Conservation (phyloP, 2,888 invertebrate genomes). For the Drosophila mimica region DNA sequence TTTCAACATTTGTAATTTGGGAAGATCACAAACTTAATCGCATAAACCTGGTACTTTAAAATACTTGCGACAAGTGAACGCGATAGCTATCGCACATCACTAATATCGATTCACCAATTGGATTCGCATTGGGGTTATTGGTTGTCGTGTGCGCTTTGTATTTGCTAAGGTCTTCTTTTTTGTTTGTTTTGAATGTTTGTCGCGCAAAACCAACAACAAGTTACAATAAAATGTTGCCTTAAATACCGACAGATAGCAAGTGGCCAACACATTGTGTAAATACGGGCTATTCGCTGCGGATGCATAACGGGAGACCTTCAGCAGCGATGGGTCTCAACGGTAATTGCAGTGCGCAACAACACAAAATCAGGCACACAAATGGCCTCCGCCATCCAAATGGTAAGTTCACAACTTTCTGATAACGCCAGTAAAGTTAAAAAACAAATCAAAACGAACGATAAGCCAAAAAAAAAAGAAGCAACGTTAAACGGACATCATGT, state of each 20-base stretch:
- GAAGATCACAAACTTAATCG: not conserved
- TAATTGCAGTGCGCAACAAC: constrained; percentile 34
- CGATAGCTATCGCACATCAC: constrained; percentile 33
- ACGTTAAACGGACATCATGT: not conserved
- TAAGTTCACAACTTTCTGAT: constrained; percentile 47
- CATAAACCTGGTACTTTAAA: constrained; percentile 12
- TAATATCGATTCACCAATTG: constrained; percentile 43
- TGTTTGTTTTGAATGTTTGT: constrained; percentile 15
- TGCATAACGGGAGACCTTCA: constrained; percentile 38
- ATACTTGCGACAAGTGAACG: constrained; percentile 4
- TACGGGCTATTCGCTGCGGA: not conserved
- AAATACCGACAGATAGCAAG: constrained; percentile 12
- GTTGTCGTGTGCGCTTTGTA: constrained; percentile 28
- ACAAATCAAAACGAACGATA: constrained; percentile 35
- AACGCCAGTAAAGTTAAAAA: constrained; percentile 11
- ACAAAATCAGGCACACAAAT: constrained; percentile 14
- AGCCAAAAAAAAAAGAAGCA: constrained; percentile 1
- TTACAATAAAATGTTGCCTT: constrained; percentile 30
- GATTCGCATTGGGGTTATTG: constrained; percentile 29
- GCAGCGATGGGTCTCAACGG: constrained; percentile 55
- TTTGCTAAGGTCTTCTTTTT: constrained; percentile 26
- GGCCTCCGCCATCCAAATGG: constrained; percentile 51
- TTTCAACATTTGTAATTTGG: not conserved
- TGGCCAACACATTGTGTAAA: constrained; percentile 12
- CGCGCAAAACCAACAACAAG: not conserved